phyloP scores from a whole-genome alignment of 2,888 invertebrate genomes.

The Mactromeris polynyma region DNA sequence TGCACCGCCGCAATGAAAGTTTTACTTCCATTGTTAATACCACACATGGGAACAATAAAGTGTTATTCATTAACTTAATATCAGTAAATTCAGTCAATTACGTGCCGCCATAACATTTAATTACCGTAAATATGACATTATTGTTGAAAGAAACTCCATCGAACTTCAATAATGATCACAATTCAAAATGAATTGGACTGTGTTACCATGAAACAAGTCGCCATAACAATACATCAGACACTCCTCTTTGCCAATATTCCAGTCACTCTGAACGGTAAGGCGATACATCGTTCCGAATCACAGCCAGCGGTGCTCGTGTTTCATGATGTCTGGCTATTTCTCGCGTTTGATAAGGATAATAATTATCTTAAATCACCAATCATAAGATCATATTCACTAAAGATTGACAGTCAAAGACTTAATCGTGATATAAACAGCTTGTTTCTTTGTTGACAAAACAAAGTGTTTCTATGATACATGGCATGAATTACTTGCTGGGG shows the following conservation, averaged over 20 bases:
- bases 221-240: background rate
- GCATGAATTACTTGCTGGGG: too few relatives aligned
- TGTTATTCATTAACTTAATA: background rate
- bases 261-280: background rate
- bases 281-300: background rate
- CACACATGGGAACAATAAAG: background rate
- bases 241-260: background rate
- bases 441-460: background rate
- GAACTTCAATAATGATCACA: background rate
- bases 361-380: background rate
- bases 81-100: background rate
- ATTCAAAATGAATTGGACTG: background rate
- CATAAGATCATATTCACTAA: background rate
- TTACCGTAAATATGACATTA: background rate
- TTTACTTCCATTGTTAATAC: background rate
- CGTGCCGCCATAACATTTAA: background rate
- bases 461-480: background rate
- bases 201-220: background rate
- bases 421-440: background rate
- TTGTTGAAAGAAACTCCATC: conserved; percentile 2
- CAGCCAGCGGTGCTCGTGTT: background rate
- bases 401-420: background rate
- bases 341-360: conserved; percentile 3
- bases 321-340: background rate
- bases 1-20: background rate